Conservation (phyloP, 2,113 vertebrate species). For the Caloenas nicobarica region DNA sequence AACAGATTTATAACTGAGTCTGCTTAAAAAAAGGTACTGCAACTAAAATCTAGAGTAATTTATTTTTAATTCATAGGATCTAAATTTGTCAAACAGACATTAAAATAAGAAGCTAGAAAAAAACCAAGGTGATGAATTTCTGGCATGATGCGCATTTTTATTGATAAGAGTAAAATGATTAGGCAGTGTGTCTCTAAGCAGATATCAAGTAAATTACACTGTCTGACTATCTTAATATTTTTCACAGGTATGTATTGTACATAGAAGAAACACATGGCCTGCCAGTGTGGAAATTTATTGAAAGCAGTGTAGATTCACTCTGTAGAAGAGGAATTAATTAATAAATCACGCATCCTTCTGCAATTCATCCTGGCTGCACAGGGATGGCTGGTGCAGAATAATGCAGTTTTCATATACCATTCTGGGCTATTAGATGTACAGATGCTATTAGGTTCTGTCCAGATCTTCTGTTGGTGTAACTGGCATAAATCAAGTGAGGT, state of each 20-base stretch:
- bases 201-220: neutral
- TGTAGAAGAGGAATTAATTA: neutral
- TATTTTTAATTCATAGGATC: slow-evolving; percentile 29
- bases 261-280: neutral
- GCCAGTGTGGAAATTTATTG: neutral
- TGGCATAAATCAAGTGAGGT: neutral
- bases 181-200: neutral
- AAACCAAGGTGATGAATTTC: neutral
- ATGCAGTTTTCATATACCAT: neutral
- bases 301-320: neutral
- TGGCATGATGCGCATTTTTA: neutral
- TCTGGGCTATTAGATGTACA: neutral
- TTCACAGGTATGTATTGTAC: neutral
- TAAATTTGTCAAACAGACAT: neutral
- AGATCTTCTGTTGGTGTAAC: neutral
- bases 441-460: neutral
- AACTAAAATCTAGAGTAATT: neutral
- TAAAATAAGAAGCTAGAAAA: neutral
- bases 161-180: neutral
- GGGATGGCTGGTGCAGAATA: slow-evolving; percentile 11
- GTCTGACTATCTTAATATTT: slow-evolving; percentile 1
- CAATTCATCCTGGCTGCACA: neutral
- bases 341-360: slow-evolving; percentile 21
- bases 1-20: neutral
- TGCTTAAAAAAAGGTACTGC: neutral